phyloP scores from a whole-genome alignment of 2,113 vertebrate genomes.

The Lynx canadensis region DNA sequence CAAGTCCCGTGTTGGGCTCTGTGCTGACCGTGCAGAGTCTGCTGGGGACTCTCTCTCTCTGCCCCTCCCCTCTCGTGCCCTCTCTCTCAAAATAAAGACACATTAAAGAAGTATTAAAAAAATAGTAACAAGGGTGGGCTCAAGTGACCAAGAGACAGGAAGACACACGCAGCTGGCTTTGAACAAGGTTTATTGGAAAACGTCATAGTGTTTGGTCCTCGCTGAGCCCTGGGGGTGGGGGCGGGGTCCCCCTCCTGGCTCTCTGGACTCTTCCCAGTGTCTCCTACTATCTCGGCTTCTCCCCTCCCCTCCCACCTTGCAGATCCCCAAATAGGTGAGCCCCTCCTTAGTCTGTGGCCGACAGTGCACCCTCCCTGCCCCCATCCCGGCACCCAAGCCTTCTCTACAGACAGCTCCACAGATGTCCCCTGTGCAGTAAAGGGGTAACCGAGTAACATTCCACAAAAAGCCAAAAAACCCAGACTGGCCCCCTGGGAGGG shows the following conservation, averaged over 20 bases:
- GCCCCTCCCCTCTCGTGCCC: no score
- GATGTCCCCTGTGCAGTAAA: not conserved
- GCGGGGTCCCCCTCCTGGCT: not conserved
- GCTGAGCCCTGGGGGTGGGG: not conserved
- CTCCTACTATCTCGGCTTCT: not conserved
- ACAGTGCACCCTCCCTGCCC: accelerated
- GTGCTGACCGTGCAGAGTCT: no score
- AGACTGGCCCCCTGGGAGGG: not conserved
- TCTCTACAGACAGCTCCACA: not conserved
- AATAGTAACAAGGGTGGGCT: not conserved
- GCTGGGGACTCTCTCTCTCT: no score
- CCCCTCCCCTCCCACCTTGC: not conserved
- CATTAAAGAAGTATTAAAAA: no score
- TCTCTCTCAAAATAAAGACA: no score
- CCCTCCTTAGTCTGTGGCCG: not conserved
- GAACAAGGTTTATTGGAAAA: not conserved
- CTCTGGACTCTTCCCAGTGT: not conserved
- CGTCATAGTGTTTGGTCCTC: accelerated
- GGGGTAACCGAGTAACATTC: not conserved
- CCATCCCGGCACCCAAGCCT: not conserved
- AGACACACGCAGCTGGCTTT: not conserved
- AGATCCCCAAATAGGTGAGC: not conserved
- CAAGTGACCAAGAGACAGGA: not conserved
- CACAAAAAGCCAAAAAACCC: not conserved
- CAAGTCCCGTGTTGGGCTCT: no score